These are phyloP conservation scores for Micrasema minimum DNA, from an alignment of 1,140 invertebrate genomes.

Conservation along the genomic window DNA sequence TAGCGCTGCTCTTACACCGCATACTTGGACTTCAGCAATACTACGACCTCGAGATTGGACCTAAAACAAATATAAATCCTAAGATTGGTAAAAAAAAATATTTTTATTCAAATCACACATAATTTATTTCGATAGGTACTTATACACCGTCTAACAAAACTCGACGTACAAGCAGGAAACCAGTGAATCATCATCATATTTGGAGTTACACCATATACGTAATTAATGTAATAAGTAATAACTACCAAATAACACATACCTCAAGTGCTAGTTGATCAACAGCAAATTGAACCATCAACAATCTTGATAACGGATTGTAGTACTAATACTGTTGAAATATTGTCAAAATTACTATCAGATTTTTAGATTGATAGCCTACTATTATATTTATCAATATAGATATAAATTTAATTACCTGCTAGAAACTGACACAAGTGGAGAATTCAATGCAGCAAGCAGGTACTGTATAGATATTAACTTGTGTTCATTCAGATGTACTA, in stretches of 20 bases:
- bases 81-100: too few relatives aligned
- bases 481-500: slow-evolving; percentile 90
- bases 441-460: slow-evolving; percentile 44
- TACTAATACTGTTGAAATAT: slow-evolving; percentile 40
- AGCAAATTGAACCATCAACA: slow-evolving; percentile 87
- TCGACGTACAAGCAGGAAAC: too few relatives aligned
- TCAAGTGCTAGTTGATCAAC: slow-evolving; percentile 90
- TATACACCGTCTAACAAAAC: too few relatives aligned
- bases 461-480: slow-evolving; percentile 69
- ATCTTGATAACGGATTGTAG: slow-evolving; percentile 67
- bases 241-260: too few relatives aligned
- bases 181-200: too few relatives aligned
- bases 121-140: background rate
- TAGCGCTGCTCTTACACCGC: slow-evolving; percentile 83
- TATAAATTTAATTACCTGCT: slow-evolving; percentile 33
- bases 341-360: slow-evolving; percentile 3
- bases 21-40: slow-evolving; percentile 91
- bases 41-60: slow-evolving; percentile 84
- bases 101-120: background rate
- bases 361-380: background rate
- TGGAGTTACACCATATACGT: too few relatives aligned
- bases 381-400: background rate
- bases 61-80: slow-evolving; percentile 51
- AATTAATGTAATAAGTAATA: too few relatives aligned
- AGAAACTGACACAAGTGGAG: slow-evolving; percentile 31